Base-by-base conservation (phyloP, 2,113 vertebrate genomes). In the Laticauda laticaudata region DNA sequence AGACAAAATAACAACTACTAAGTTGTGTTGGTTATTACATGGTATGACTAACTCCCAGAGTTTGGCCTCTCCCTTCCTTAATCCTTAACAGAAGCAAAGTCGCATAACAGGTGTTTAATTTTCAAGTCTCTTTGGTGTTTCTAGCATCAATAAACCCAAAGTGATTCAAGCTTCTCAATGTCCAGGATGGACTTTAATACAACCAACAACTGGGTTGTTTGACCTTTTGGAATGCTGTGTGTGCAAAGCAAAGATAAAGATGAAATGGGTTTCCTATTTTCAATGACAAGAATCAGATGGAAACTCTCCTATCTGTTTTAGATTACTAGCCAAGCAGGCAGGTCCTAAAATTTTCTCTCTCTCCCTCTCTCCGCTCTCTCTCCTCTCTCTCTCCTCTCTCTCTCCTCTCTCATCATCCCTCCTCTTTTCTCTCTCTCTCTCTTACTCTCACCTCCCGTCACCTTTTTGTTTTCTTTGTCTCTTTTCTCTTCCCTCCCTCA, bases 171-270 rank as follows among this genome's bases (percentile, higher is more conserved):
- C 94, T 34, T 95, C 90, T 95, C 94, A 91, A 93, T 95, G 93
- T 93, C 96, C 91, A 39, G 93, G 86, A 92, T 93, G 15, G 88
- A 61, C 93, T 94, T 93, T 88, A 92, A 93, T 18, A 87, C 51
- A 92, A 94, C 92, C 95, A 87, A 87, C 91, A 93, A 93, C 95
- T 95, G 18, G 18, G 85, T 87, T 91, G 90, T 85, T 93, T 26
- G 93, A 96, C 94, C 93, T 96, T 95, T 95, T n/a, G n/a, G n/a
- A 87, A 94, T 95, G 29, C n/a, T 95, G 90, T 20, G 8, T 92
- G 87, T 86, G 39, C 23, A 53, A 1, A 11, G 75, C 23, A 94
- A 69, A 94, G 48, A 95, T 94, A 92, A 94, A 95, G 93, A 94
- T 95, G 91, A 96, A 97, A 96, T 92, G 92, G 69, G 12, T 45